Evolutionary conservation across 2,888 invertebrate genomes (phyloP).

Genomic region (Caenorhabditis wallacei): DNA sequence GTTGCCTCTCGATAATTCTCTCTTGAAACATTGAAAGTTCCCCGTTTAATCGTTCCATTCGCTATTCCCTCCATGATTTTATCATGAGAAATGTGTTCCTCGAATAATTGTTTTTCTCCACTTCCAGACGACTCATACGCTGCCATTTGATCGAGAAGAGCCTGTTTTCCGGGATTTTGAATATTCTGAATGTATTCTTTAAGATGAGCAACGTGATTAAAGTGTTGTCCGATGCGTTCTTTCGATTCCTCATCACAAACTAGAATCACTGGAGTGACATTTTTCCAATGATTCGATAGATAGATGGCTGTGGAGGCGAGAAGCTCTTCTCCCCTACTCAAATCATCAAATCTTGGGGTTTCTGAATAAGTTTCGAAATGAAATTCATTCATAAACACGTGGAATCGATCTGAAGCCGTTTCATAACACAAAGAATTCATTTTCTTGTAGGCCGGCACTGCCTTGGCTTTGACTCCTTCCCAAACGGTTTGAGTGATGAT

Average conservation of each 20-base stretch:
- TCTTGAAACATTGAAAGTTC: slow-evolving; percentile 91
- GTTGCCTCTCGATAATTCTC: slow-evolving; percentile 96
- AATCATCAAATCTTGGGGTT: slow-evolving; percentile 59
- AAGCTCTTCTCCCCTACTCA: slow-evolving; percentile 67
- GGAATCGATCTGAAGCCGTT: slow-evolving; percentile 87
- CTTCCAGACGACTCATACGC: slow-evolving; percentile 67
- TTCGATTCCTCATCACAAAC: slow-evolving; percentile 69
- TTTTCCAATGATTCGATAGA: slow-evolving; percentile 71
- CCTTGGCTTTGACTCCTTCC: slow-evolving; percentile 86
- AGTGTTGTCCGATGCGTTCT: slow-evolving; percentile 54
- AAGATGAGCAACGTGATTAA: slow-evolving; percentile 57
- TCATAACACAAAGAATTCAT: slow-evolving; percentile 89
- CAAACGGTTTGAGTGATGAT: slow-evolving; percentile 78
- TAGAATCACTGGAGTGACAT: slow-evolving; percentile 69
- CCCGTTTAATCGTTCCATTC: slow-evolving; percentile 89
- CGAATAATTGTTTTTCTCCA: slow-evolving; percentile 50
- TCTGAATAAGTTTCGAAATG: slow-evolving; percentile 91
- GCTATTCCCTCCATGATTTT: slow-evolving; percentile 91
- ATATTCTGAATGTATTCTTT: slow-evolving; percentile 74
- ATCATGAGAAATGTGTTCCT: slow-evolving; percentile 89
- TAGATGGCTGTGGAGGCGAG: slow-evolving; percentile 65
- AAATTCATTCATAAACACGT: slow-evolving; percentile 96
- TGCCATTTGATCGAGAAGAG: slow-evolving; percentile 90
- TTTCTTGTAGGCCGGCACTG: slow-evolving; percentile 92
- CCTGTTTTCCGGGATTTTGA: slow-evolving; percentile 86